A percentile compares a stretch with the other conserved stretches of the same genome.
These are phyloP conservation scores for Engystomops pustulosus DNA, from an alignment of 2,113 vertebrate genomes.

Conservation along the genomic window DNA sequence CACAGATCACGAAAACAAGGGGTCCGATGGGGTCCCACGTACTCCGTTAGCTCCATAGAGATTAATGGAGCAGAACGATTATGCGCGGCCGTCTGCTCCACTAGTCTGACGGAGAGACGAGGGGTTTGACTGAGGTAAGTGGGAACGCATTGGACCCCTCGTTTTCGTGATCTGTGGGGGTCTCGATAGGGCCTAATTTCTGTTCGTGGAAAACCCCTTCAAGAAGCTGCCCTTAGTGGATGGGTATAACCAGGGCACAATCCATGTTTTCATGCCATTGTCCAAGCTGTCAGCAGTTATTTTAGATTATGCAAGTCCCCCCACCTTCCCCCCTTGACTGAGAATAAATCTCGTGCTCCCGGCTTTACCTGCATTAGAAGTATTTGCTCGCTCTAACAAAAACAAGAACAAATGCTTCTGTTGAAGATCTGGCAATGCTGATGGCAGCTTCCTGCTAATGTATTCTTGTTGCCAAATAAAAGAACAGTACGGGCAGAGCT, in stretches of 20 bases:
- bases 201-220: too few relatives aligned
- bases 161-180: too few relatives aligned
- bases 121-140: too few relatives aligned
- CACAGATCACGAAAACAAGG: too few relatives aligned
- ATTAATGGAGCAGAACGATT: too few relatives aligned
- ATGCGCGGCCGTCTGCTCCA: too few relatives aligned
- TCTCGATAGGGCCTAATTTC: too few relatives aligned
- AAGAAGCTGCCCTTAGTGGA: neutral
- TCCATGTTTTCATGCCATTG: conserved; percentile 27
- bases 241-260: neutral
- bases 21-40: too few relatives aligned
- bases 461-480: conserved; percentile 25
- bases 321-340: conserved; percentile 39
- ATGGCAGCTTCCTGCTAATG: conserved; percentile 47
- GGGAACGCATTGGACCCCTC: too few relatives aligned
- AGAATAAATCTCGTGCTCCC: conserved; percentile 50
- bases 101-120: too few relatives aligned
- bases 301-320: too few relatives aligned
- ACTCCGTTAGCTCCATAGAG: too few relatives aligned
- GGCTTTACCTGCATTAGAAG: conserved; percentile 55
- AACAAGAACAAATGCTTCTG: conserved; percentile 55
- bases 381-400: conserved; percentile 52
- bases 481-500: conserved; percentile 28
- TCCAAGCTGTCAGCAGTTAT: conserved; percentile 35
- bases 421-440: conserved; percentile 42